Percentiles rank a stretch among this genome's conserved stretches.
These are phyloP conservation scores for Melanocharis versteri DNA, from an alignment of 2,113 vertebrate genomes.

Conservation along the genomic window DNA sequence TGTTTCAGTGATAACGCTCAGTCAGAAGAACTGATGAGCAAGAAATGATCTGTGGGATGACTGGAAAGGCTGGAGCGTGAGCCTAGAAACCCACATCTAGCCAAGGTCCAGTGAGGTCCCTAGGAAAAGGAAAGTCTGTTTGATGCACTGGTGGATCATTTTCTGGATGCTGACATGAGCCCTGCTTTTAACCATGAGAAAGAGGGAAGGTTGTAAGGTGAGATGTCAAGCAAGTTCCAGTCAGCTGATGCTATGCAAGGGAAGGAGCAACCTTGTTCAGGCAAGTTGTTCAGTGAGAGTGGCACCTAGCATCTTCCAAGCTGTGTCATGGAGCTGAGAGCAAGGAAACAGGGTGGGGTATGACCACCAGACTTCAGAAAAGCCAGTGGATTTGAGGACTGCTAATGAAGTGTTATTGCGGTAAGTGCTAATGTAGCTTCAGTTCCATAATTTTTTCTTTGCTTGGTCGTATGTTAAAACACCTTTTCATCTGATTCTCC, in stretches of 20 bases:
- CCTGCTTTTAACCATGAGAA: background rate
- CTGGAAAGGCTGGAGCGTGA: background rate
- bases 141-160: background rate
- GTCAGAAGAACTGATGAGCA: background rate
- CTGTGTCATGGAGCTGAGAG: background rate
- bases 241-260: background rate
- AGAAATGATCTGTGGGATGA: background rate
- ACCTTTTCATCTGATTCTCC: background rate
- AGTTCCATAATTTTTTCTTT: background rate
- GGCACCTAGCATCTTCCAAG: background rate
- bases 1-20: background rate
- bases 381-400: background rate
- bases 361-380: background rate
- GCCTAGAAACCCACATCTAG: background rate
- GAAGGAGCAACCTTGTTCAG: background rate
- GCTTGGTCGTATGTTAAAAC: background rate
- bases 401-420: background rate
- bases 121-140: background rate
- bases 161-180: background rate
- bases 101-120: background rate
- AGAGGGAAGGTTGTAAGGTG: background rate
- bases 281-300: background rate
- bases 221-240: background rate
- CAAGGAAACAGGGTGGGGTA: background rate
- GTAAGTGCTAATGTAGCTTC: background rate